Base-by-base conservation (phyloP, 1,140 invertebrate species). In the Leucophenga varia region DNA sequence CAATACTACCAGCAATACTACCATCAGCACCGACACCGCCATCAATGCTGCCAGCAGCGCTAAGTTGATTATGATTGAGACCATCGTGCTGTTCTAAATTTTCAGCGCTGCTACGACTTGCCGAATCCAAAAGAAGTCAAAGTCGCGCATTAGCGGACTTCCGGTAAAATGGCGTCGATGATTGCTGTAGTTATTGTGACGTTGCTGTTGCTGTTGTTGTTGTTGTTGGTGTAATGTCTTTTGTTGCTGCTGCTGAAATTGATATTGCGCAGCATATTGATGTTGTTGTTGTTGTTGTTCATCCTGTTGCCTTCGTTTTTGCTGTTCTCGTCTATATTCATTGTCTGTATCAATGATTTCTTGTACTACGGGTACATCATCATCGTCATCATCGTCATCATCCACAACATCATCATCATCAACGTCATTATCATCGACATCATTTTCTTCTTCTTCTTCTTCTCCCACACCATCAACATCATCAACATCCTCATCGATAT, bases 71-170 rank as follows among this genome's bases (percentile, higher is more conserved):
- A 41, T 72, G 72, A 56, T 74, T 74, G 36, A 73, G 57, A 13
- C 67, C 71, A 19, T 70, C 68, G 49, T 72, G 61, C 7, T 65
- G 61, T 20, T 71, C 69, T 0, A 63, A 54, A 3, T 59, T 55
- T 19, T 74, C 72, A 8, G 59, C 67, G 52, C 72, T 74, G 48
- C 72, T 74, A 16, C 67, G 59, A 41, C 72, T 75, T 38, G 72
- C 65, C 30, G 72, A 71, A 44, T 75, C 72, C 54, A 74, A 41
- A 74, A 74, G 59, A 74, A 73, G 38, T 74, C 72, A 43, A 75
- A 71, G 45, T 75, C 72, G 16, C 69, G 68, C 56, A 70, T 72
- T 30, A 72, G 36, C 1, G 69, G 69, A 49, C 65, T 72, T 34
- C 57, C 63, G 22, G 59, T 69, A 36, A 70, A 72, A 25, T 72